A percentile compares a stretch with the other conserved stretches of the same genome.
phyloP scores from a whole-genome alignment of 2,888 invertebrate species.

The Hermaeophaga mercurialis region DNA sequence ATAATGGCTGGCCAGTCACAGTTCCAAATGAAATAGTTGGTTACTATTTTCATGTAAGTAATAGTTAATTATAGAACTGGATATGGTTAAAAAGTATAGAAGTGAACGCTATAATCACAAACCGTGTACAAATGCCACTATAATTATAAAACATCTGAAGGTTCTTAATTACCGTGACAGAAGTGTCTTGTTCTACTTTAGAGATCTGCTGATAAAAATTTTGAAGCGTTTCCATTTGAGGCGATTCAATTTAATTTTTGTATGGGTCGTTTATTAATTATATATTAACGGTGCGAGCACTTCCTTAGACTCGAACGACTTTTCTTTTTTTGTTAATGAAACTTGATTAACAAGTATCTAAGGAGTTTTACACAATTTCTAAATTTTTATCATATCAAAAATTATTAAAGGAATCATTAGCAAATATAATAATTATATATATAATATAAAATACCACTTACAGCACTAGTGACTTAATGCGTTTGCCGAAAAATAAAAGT shows the following conservation, averaged over 20 bases:
- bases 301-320: constrained; percentile 16
- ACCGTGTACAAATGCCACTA: constrained; percentile 50
- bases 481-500: too few relatives aligned
- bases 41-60: constrained; percentile 32
- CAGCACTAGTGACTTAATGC: too few relatives aligned
- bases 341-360: too few relatives aligned
- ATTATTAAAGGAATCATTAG: too few relatives aligned
- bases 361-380: too few relatives aligned
- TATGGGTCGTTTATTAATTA: constrained; percentile 32
- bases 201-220: constrained; percentile 39
- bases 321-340: too few relatives aligned
- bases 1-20: constrained; percentile 19
- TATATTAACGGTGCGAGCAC: constrained; percentile 29
- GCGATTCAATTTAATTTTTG: constrained; percentile 34
- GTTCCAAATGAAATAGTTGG: constrained; percentile 30
- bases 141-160: constrained; percentile 45
- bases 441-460: too few relatives aligned
- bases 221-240: constrained; percentile 34
- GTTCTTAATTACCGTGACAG: constrained; percentile 52
- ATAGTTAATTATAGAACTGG: constrained; percentile 41
- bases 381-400: too few relatives aligned
- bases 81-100: constrained; percentile 42
- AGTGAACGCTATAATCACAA: constrained; percentile 43
- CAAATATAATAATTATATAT: too few relatives aligned
- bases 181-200: constrained; percentile 44